A percentile compares a stretch with the other conserved stretches of the same genome.
phyloP scores from a whole-genome alignment of 2,888 invertebrate species.

The Apodemia zela region DNA sequence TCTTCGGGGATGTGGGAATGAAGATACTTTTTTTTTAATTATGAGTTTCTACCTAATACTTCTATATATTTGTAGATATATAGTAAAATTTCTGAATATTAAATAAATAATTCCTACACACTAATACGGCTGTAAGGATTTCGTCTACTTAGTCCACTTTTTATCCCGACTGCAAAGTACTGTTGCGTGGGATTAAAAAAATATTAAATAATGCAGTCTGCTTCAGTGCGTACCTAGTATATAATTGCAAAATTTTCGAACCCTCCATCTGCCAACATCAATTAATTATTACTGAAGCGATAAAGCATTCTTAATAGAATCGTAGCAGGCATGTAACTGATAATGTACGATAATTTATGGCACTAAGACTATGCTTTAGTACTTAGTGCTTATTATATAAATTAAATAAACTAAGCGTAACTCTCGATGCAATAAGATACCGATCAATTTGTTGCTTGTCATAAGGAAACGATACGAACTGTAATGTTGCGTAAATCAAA shows the following conservation, averaged over 20 bases:
- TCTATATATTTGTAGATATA: too few species aligned
- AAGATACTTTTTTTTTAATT: too few species aligned
- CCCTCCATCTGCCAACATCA: not conserved
- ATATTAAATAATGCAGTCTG: not conserved
- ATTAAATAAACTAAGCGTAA: slow-evolving; percentile 30
- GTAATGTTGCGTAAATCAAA: slow-evolving; percentile 29
- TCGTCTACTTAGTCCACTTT: too few species aligned
- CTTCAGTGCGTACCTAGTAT: not conserved
- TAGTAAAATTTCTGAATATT: too few species aligned
- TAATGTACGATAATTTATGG: slow-evolving; percentile 9
- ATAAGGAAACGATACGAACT: slow-evolving; percentile 30
- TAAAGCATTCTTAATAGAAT: slow-evolving; percentile 12
- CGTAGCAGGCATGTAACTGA: slow-evolving; percentile 12
- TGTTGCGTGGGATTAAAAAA: too few species aligned
- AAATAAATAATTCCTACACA: too few species aligned
- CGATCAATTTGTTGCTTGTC: slow-evolving; percentile 34
- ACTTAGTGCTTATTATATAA: slow-evolving; percentile 31
- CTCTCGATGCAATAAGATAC: slow-evolving; percentile 30
- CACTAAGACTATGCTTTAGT: slow-evolving; percentile 24
- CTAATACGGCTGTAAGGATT: too few species aligned
- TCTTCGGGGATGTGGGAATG: too few species aligned
- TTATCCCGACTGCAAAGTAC: too few species aligned
- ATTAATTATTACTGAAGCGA: not conserved
- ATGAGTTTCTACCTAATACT: too few species aligned
- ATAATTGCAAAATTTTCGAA: not conserved